A percentile compares a stretch with the other conserved stretches of the same genome.
phyloP scores from a whole-genome alignment of 2,797 vertebrate species.

The Falco naumanni region DNA sequence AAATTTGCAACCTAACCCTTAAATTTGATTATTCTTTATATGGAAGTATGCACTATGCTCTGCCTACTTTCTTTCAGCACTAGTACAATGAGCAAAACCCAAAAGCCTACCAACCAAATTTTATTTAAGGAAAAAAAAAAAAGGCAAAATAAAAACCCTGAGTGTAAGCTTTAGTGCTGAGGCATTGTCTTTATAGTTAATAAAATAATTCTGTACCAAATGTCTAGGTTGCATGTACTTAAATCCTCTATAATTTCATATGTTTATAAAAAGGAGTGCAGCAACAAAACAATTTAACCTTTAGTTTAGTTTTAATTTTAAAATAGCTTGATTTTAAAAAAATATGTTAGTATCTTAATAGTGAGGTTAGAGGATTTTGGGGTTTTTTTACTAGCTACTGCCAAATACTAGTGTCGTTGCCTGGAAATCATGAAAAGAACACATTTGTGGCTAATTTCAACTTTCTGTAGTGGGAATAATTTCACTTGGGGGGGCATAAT shows the following conservation, averaged over 20 bases:
- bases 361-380: neutral
- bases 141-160: neutral
- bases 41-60: neutral
- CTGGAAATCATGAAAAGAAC: neutral
- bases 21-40: neutral
- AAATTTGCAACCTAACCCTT: neutral
- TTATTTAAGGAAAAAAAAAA: neutral
- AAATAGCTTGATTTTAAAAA: neutral
- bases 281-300: neutral
- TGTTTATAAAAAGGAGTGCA: constrained; percentile 8
- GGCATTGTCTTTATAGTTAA: neutral
- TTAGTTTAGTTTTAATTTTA: constrained; percentile 14
- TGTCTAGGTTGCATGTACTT: neutral
- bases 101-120: neutral
- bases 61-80: neutral
- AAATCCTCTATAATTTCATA: neutral
- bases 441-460: constrained; percentile 11
- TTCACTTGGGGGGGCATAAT: constrained; percentile 22
- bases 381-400: neutral
- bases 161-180: neutral
- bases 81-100: neutral
- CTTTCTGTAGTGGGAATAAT: neutral
- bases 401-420: neutral
- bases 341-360: neutral
- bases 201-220: neutral